A percentile compares a stretch with the other conserved stretches of the same genome.
These are phyloP conservation scores for Pocillopora grandis DNA, from an alignment of 92 coral and sea anemone species.

Conservation along the genomic window DNA sequence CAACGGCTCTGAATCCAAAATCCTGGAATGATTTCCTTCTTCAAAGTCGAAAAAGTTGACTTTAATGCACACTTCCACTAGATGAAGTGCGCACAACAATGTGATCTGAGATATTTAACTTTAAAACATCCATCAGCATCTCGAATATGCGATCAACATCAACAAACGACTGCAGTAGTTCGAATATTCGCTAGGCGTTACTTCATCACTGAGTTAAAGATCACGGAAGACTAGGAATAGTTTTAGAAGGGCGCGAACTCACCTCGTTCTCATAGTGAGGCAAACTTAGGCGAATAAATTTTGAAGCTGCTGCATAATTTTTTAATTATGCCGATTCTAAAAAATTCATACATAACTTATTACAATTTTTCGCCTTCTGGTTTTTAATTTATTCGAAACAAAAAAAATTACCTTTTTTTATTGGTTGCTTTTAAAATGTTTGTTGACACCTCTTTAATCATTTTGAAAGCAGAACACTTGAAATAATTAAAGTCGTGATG, in stretches of 20 bases:
- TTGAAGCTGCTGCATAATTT: too few relatives aligned
- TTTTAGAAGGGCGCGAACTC: not conserved
- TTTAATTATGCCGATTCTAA: too few relatives aligned
- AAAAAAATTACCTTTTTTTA: not conserved
- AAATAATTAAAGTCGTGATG: slow-evolving; percentile 34
- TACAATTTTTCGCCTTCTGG: slow-evolving; percentile 1
- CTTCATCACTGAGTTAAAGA: not conserved
- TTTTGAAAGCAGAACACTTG: slow-evolving; percentile 14
- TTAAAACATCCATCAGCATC: not conserved
- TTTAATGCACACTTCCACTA: not conserved
- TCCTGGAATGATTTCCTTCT: too few relatives aligned
- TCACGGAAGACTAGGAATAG: not conserved
- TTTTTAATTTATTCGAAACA: not conserved
- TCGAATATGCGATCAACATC: not conserved
- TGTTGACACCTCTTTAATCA: slow-evolving; percentile 14
- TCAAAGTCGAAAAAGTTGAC: too few relatives aligned
- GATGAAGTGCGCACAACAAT: too few relatives aligned
- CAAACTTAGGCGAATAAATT: not conserved
- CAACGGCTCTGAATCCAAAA: too few relatives aligned
- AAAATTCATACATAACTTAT: not conserved
- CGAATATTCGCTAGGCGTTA: not conserved
- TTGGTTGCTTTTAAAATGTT: not conserved
- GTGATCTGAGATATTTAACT: not conserved
- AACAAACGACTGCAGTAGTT: not conserved
- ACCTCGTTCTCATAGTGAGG: slow-evolving; percentile 1